Evolutionary conservation across 1,140 invertebrate genomes (phyloP).

Genomic region (Drosophila watanabei): DNA sequence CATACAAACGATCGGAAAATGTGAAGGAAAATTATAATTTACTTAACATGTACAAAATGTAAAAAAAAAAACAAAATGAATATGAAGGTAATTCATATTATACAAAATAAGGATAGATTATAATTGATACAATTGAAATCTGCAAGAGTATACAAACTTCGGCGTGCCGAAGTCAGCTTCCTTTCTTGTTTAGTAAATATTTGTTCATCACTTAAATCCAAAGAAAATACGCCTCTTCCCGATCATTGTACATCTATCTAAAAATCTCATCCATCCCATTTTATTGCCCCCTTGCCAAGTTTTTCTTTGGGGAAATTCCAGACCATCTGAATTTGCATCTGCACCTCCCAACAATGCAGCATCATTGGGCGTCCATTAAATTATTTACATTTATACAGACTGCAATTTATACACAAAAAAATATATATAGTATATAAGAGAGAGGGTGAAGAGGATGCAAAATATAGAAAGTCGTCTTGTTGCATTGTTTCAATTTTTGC

Average conservation of each 20-base stretch:
- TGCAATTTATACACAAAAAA: conserved; percentile 1
- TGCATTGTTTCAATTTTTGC: conserved; percentile 72
- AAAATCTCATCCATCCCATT: conserved; percentile 8
- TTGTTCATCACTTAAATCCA: not conserved
- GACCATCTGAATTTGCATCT: conserved; percentile 42
- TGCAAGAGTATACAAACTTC: too few relatives aligned
- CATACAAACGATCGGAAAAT: too few relatives aligned
- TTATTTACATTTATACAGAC: conserved; percentile 34
- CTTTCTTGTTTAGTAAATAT: too few relatives aligned
- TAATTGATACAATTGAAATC: too few relatives aligned
- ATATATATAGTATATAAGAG: not conserved
- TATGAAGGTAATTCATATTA: too few relatives aligned
- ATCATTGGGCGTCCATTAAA: conserved; percentile 49
- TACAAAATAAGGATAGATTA: too few relatives aligned
- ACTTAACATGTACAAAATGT: too few relatives aligned
- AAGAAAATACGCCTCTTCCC: not conserved
- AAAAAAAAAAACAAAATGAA: too few relatives aligned
- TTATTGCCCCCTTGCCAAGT: conserved; percentile 9
- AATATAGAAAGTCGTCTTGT: conserved; percentile 71
- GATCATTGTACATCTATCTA: not conserved
- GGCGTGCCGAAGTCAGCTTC: too few relatives aligned
- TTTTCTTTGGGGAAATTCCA: conserved; percentile 38
- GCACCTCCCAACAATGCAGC: conserved; percentile 40
- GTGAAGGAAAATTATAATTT: too few relatives aligned
- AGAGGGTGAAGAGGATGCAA: conserved; percentile 30